Conservation (phyloP, 2,888 invertebrate genomes). For the Leptura quadrifasciata region DNA sequence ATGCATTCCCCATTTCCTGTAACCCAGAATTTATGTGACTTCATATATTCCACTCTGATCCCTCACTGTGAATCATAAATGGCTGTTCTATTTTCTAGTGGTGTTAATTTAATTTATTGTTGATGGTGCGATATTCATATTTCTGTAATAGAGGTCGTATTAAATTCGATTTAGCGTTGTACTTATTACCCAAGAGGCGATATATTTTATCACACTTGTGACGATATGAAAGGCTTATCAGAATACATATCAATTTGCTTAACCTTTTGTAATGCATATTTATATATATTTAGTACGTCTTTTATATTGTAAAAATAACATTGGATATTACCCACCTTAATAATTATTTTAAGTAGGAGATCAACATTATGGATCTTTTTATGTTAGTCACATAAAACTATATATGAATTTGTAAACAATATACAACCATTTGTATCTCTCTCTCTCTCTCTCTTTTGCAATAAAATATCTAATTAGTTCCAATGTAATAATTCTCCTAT, state of each 20-base stretch:
- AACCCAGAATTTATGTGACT: constrained; percentile 66
- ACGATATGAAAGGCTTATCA: background rate
- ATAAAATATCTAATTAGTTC: too few relatives aligned
- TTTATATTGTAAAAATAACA: too few relatives aligned
- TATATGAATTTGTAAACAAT: too few relatives aligned
- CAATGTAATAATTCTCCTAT: too few relatives aligned
- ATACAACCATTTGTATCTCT: too few relatives aligned
- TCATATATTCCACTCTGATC: constrained; percentile 64
- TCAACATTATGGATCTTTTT: too few relatives aligned
- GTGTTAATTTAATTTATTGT: constrained; percentile 41
- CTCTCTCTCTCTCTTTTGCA: too few relatives aligned
- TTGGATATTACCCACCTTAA: too few relatives aligned
- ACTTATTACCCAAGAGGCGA: background rate
- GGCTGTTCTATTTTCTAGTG: constrained; percentile 47
- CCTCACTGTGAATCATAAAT: constrained; percentile 61
- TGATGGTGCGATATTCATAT: constrained; percentile 36
- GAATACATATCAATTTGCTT: background rate
- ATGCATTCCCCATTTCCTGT: constrained; percentile 67
- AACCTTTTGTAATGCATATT: background rate
- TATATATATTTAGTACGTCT: background rate
- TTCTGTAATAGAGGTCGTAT: constrained; percentile 16
- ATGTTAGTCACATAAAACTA: too few relatives aligned
- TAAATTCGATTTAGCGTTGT: constrained; percentile 29
- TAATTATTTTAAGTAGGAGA: too few relatives aligned
- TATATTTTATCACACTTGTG: background rate